phyloP scores from a whole-genome alignment of 2,888 invertebrate genomes.

The Gonocerus acuteangulatus region DNA sequence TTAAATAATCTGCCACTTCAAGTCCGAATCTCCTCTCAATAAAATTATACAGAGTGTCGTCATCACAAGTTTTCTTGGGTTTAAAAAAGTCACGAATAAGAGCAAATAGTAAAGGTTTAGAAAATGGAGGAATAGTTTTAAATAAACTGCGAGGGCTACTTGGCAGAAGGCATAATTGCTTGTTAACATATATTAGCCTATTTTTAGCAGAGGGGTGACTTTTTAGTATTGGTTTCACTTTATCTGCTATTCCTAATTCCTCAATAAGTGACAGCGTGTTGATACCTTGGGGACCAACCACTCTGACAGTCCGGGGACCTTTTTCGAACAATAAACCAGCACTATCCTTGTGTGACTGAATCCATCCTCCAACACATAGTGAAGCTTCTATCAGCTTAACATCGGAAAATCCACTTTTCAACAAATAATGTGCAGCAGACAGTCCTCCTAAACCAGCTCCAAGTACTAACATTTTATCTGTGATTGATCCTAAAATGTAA shows the following conservation, averaged over 20 bases:
- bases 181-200: slow-evolving; percentile 72
- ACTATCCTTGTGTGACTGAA: slow-evolving; percentile 48
- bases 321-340: slow-evolving; percentile 72
- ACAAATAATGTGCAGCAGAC: slow-evolving; percentile 73
- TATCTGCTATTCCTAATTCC: slow-evolving; percentile 57
- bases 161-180: slow-evolving; percentile 62
- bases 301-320: slow-evolving; percentile 81
- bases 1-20: slow-evolving; percentile 76
- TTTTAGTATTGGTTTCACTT: slow-evolving; percentile 54
- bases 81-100: slow-evolving; percentile 59
- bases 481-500: too few relatives aligned
- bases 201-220: slow-evolving; percentile 65
- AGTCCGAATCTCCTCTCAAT: slow-evolving; percentile 66
- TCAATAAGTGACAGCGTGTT: slow-evolving; percentile 75
- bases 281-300: slow-evolving; percentile 56
- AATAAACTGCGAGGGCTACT: slow-evolving; percentile 58
- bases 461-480: slow-evolving; percentile 63
- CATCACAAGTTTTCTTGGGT: slow-evolving; percentile 48
- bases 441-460: slow-evolving; percentile 87
- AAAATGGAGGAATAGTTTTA: slow-evolving; percentile 60
- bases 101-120: slow-evolving; percentile 59
- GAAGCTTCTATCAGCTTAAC: slow-evolving; percentile 65
- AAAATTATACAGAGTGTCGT: slow-evolving; percentile 82
- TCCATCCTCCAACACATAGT: slow-evolving; percentile 79
- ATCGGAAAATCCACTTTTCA: slow-evolving; percentile 49